Base-by-base conservation (phyloP, 2,797 vertebrate genomes). In the Enteromius treurensis region DNA sequence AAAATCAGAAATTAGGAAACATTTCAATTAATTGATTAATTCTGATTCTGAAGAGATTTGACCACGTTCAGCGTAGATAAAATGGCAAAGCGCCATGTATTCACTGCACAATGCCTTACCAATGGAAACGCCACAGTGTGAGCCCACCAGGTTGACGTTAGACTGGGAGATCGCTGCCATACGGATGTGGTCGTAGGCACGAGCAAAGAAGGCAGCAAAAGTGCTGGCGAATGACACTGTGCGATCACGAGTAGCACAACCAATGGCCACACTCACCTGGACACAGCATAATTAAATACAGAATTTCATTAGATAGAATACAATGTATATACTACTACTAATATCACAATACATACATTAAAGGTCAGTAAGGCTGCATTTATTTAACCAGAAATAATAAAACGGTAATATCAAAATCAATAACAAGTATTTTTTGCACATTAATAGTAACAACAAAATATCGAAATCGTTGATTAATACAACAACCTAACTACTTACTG, bases 111-210 rank as follows among this genome's bases (percentile, higher is more conserved):
- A 3, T 3, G 10, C 4, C 95, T 91, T 92, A 97, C 97, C 97
- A 4, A 96, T 93, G 2, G 96, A 97, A 17, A 97, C 86, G 0
- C 97, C 96, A 5, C 96, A 96, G 91, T 97, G 96, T 62, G 96
- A 98, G 0, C 97, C 97, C 0, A 95, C 94, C n/a, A 98, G 90
- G 89, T 96, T 97, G 79, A 97, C 90, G 5, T 95, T 97, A 1
- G 93, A 87, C 87, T 95, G 94, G 14, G 94, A 96, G 85, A 97
- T 94, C 45, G 95, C 96, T 0, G 92, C 96, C 93, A 96, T 96
- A 15, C 95, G 95, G 87, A 98, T 95, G 77, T 97, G 97, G 88
- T 97, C 96, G 60, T 96, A 97, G 8, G 95, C 95, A 77, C 96
- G 93, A 1, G 93, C 94, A 17, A 97, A 55, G 91, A 97, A 97